Base-by-base conservation (phyloP, 1,140 invertebrate species). In the Tetramorium simillimum region DNA sequence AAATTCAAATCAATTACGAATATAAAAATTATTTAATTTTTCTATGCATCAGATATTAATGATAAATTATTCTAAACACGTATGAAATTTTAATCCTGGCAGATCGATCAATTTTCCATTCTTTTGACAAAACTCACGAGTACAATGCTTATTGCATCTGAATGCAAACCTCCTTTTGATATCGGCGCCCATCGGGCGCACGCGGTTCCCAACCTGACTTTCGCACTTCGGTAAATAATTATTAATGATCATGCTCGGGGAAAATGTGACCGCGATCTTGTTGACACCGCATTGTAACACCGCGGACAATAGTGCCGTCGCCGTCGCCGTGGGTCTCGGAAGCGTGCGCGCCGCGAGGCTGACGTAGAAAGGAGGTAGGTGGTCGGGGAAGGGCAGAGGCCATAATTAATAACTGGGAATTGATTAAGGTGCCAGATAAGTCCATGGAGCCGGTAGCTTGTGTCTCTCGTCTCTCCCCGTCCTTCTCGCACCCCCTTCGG, bases 381-480 rank as follows among this genome's bases (percentile, higher is more conserved):
- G 53, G 65, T 7, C n/a, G 65, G 63, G 62, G 72, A 53, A 88
- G 90, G 84, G 70, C 82, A 85, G 89, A 86, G 67, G 90, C 90
- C 89, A 93, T 95, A 95, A 95, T 95, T 95, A 95, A 95, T 95
- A 95, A 94, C 93, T 93, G 91, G 89, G 92, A 93, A 95, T 94
- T 95, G 94, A 95, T 95, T 95, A 95, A 94, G 93, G 93, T 94
- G 94, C 95, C 94, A 95, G 93, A 95, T 93, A 93, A 93, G 90
- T 93, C 90, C 90, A 93, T 93, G 90, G 90, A 91, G 88, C 77
- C 78, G 81, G 60, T 86, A 58, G 63, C 73, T 85, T 88, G 75
- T 89, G 58, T 85, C 88, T 87, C 88, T 86, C 88, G 78, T 86
- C 85, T 73, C 73, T 73, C 56, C 85, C 24, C 63, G 28, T 78